These are phyloP conservation scores for Agrilus planipennis DNA, from an alignment of 1,140 invertebrate species.

Conservation along the genomic window DNA sequence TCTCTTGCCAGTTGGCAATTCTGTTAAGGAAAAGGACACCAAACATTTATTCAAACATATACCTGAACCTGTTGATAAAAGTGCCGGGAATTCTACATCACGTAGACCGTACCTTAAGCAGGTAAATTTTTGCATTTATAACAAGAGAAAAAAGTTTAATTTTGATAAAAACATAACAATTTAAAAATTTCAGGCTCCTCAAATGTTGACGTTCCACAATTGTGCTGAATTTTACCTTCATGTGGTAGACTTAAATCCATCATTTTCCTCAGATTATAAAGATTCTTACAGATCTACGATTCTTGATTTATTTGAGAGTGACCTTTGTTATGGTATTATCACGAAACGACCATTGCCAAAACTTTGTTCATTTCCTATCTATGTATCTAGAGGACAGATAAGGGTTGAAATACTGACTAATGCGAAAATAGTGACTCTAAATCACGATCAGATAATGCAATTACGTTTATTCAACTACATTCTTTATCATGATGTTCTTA, in stretches of 20 bases:
- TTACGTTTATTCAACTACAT: slow-evolving; percentile 46
- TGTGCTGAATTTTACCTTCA: slow-evolving; percentile 29
- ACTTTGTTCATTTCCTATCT: slow-evolving; percentile 70
- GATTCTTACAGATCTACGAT: neutral
- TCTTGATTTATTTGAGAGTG: slow-evolving; percentile 16
- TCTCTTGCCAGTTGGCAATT: slow-evolving; percentile 59
- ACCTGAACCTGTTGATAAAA: slow-evolving; percentile 33
- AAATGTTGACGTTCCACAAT: no score
- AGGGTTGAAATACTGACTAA: slow-evolving; percentile 47
- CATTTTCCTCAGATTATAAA: slow-evolving; percentile 1
- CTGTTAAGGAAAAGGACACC: slow-evolving; percentile 27
- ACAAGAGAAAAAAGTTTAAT: neutral
- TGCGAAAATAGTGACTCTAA: slow-evolving; percentile 39
- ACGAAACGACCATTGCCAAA: slow-evolving; percentile 43
- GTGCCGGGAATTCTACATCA: slow-evolving; percentile 18
- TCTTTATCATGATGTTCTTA: slow-evolving; percentile 59
- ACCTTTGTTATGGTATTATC: slow-evolving; percentile 44
- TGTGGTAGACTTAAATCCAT: slow-evolving; percentile 16
- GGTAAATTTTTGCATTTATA: slow-evolving; percentile 13
- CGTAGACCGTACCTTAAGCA: slow-evolving; percentile 17
- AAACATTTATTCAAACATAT: slow-evolving; percentile 41
- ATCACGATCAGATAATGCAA: slow-evolving; percentile 38
- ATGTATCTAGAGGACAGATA: slow-evolving; percentile 70
- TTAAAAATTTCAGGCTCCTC: slow-evolving; percentile 10
- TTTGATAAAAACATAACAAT: neutral